Base-by-base conservation (phyloP, 2,797 vertebrate species). In the Brachyrhaphis roseni region DNA sequence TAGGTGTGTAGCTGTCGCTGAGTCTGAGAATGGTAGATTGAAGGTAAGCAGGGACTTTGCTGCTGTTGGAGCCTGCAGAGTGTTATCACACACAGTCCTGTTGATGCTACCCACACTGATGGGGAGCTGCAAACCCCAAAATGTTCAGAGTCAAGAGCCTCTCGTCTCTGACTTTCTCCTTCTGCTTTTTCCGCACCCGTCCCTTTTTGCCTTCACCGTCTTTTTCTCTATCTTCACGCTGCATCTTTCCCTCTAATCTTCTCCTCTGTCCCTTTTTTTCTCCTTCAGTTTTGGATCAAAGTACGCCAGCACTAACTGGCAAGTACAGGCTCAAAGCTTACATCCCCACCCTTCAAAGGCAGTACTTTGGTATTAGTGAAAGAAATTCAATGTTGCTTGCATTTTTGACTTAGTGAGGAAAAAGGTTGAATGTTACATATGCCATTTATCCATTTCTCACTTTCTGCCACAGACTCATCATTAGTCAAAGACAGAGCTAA, bases 231-330 rank as follows among this genome's bases (percentile, higher is more conserved):
- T 49, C 66, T 39, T 39, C 71, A 39, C 31, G 26, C n/a, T 34
- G 36, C 53, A 73, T 77, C 53, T 70, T 77, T 83, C 72, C 75
- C 80, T 86, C 77, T 89, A 88, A 88, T 91, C 85, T 84, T 66
- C n/a, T 23, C 66, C 72, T 72, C 72, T 76, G 74, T 57, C 5
- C 34, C 41, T 79, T 76, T 72, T 66, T 70, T 28, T 39, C 74
- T 36, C 34, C 72, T 73, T 84, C 88, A 85, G 81, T 86, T 92
- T 75, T 87, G 81, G 83, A 89, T 92, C 90, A 93, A 92, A 91
- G 91, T 83, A 82, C 90, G 87, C 84, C 86, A 82, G 39, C 46
- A 47, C 81, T 91, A 85, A 73, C 79, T 3, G 34, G 86, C 84
- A 90, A 80, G 80, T 84, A 78, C 82, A 36, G 20, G 76, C 89